Evolutionary conservation across 2,113 vertebrate genomes (phyloP), one percentile per base, ranked within the genome.

Genomic region (Petrocephalus microphthalmus): DNA sequence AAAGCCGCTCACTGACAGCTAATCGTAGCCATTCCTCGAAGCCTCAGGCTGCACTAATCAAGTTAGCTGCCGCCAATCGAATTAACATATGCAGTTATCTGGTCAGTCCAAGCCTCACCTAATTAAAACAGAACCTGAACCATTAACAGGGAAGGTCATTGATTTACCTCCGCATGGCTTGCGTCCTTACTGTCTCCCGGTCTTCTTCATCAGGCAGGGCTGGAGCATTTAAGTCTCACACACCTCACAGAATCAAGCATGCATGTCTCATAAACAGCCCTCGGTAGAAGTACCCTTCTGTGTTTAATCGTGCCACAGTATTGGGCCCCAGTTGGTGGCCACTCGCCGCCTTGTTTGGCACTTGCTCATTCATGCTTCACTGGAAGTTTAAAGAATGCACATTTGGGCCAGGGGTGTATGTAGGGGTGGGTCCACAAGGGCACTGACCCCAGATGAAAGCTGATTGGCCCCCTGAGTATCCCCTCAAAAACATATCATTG

Each of bases 51-150:
- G 22, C 11, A 15, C 22, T 85, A 85, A 85, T 56, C 45, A 85
- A 85, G 84, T 85, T 85, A 85, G 51, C 84, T 6, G 25, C 51
- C 5, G 33, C 15, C 25, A 56, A 85, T 85, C 84, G 0, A 85
- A 85, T 85, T 53, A 85, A 85, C 81, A 2, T 47, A 49, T 52
- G 83, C 47, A 13, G 49, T 84, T 84, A 85, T 85, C 84, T 85
- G 84, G 52, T n/a, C 17, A 33, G 51, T n/a, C 51, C 10, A 11
- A 37, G 25, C 19, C 52, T 54, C 52, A 19, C 51, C 84, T 85
- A 85, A 85, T 85, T 85, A 85, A 85, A 85, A 85, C 29, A 54
- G 29, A 53, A 56, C 25, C 52, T 2, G 17, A 85, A 13, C 84
- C 84, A 85, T 85, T 85, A 54, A 51, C n/a, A 2, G 25, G 49